Percentiles rank a stretch among this genome's conserved stretches.
Evolutionary conservation across 2,888 invertebrate species (phyloP).

Genomic region (Tetragnatha montana): DNA sequence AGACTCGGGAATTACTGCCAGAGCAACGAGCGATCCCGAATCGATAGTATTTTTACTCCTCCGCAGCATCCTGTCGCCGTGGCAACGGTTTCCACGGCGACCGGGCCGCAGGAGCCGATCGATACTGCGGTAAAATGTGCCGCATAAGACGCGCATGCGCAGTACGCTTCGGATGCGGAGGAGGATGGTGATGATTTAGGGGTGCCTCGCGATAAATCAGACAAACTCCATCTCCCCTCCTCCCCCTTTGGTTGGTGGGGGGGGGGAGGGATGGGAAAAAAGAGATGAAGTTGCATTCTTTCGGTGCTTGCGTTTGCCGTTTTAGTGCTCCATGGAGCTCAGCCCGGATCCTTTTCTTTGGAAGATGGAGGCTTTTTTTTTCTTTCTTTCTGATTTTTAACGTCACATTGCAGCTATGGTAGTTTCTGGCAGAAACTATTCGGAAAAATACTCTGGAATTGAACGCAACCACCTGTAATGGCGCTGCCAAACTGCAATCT

Average conservation of each 20-base stretch:
- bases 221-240: constrained; percentile 48
- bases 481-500: too few species aligned
- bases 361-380: too few species aligned
- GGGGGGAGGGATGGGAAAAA: constrained; percentile 9
- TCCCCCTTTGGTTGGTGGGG: background rate
- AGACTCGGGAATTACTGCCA: constrained; percentile 52
- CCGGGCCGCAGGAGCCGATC: constrained; percentile 57
- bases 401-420: too few species aligned
- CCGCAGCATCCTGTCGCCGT: constrained; percentile 14
- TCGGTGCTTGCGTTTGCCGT: constrained; percentile 27
- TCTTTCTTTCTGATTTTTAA: too few species aligned
- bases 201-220: constrained; percentile 47
- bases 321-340: background rate
- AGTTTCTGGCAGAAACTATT: too few species aligned
- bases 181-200: constrained; percentile 60
- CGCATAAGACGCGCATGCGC: constrained; percentile 21
- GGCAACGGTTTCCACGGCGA: constrained; percentile 35
- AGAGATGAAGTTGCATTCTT: constrained; percentile 51
- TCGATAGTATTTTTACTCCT: constrained; percentile 57
- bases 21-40: constrained; percentile 12
- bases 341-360: too few species aligned
- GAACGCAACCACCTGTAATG: too few species aligned
- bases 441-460: too few species aligned
- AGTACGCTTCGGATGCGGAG: constrained; percentile 54
- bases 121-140: constrained; percentile 56